phyloP scores from a whole-genome alignment of 2,113 vertebrate genomes.

The Caloenas nicobarica region DNA sequence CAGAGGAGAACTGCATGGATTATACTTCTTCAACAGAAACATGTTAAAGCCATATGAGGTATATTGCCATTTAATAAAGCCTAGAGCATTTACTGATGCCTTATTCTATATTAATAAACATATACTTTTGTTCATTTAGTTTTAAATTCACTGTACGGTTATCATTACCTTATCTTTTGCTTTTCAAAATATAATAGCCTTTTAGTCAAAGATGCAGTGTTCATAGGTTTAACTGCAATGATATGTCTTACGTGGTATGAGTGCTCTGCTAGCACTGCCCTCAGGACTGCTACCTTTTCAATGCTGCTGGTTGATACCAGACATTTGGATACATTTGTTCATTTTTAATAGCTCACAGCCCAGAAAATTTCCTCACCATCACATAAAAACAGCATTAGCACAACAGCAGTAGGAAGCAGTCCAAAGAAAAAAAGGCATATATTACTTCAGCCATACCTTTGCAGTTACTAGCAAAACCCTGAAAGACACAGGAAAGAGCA shows the following conservation, averaged over 20 bases:
- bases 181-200: neutral
- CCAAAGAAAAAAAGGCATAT: neutral
- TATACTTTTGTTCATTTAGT: neutral
- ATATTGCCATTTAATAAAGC: neutral
- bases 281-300: neutral
- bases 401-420: neutral
- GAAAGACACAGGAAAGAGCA: neutral
- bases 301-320: neutral
- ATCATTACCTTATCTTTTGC: neutral
- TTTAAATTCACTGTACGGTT: neutral
- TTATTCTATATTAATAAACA: neutral
- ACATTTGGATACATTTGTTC: neutral
- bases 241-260: accelerated
- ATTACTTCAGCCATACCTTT: neutral
- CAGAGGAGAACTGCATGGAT: neutral
- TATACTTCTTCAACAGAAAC: neutral
- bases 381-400: neutral
- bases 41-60: neutral
- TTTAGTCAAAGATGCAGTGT: neutral
- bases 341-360: neutral
- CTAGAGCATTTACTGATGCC: neutral
- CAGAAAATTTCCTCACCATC: neutral
- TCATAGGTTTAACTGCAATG: neutral
- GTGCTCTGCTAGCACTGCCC: neutral
- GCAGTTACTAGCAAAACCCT: neutral